phyloP scores from a whole-genome alignment of 2,113 vertebrate species.

The Pteruthius melanotis region DNA sequence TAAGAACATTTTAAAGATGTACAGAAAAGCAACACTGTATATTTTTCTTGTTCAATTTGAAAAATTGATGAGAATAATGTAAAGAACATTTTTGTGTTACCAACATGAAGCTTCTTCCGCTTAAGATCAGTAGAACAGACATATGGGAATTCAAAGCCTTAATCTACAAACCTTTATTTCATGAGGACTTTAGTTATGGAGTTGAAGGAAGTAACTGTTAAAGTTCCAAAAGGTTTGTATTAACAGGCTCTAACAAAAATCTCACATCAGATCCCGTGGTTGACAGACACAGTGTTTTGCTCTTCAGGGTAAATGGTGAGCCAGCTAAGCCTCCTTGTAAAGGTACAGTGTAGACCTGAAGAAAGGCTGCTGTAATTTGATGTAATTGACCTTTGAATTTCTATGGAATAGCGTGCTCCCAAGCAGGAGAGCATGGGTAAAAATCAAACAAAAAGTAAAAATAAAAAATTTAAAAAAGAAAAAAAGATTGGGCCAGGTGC shows the following conservation, averaged over 20 bases:
- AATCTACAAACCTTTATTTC: constrained; percentile 34
- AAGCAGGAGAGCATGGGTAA: not conserved
- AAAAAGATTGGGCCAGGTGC: not conserved
- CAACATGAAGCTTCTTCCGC: constrained; percentile 26
- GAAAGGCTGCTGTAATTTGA: constrained; percentile 48
- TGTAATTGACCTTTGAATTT: constrained; percentile 26
- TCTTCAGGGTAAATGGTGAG: not conserved
- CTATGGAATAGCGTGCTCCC: constrained; percentile 12
- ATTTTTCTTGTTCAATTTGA: constrained; percentile 62
- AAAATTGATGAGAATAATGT: constrained; percentile 46
- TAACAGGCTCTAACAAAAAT: not conserved
- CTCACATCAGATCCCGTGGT: not conserved
- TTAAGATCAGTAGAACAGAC: constrained; percentile 24
- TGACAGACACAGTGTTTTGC: not conserved
- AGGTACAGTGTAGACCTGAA: not conserved
- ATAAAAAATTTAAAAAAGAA: not conserved
- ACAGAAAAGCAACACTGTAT: constrained; percentile 55
- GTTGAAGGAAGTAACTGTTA: not conserved
- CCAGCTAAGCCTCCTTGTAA: constrained; percentile 15
- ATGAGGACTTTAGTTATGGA: not conserved
- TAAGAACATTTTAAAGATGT: constrained; percentile 59
- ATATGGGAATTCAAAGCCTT: constrained; percentile 4
- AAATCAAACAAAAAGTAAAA: not conserved
- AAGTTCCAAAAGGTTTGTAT: not conserved
- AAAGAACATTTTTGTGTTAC: constrained; percentile 37